These are phyloP conservation scores for Siderastrea siderea DNA, from an alignment of 92 coral and sea anemone species.

Conservation along the genomic window DNA sequence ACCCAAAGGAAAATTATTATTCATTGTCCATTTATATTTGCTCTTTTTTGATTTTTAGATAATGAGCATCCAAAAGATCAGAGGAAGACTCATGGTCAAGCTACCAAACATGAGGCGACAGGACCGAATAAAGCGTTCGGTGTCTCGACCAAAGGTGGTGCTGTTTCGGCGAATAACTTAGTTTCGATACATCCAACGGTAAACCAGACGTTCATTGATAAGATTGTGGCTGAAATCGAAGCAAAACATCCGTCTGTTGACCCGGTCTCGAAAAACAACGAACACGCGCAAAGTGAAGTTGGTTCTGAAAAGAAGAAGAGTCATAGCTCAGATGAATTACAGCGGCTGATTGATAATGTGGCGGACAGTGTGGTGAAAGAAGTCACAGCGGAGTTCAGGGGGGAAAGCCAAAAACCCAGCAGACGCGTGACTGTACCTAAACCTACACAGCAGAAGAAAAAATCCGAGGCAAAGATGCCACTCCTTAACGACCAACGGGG, in stretches of 20 bases:
- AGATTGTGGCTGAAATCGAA: constrained; percentile 37
- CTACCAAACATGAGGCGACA: background rate
- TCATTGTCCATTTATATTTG: background rate
- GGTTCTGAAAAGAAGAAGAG: background rate
- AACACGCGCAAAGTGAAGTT: background rate
- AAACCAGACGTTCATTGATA: constrained; percentile 46
- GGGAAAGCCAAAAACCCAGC: background rate
- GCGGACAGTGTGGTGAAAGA: constrained; percentile 48
- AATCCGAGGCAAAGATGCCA: background rate
- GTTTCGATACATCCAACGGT: constrained; percentile 26
- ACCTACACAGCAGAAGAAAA: background rate
- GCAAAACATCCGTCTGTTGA: constrained; percentile 16
- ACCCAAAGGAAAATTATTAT: background rate
- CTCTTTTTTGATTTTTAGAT: background rate
- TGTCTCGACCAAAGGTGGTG: background rate
- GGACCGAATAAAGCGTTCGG: background rate
- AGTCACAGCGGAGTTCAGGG: constrained; percentile 24
- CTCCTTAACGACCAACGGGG: background rate
- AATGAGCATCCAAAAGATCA: background rate
- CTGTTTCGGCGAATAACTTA: constrained; percentile 9
- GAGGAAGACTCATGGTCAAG: background rate
- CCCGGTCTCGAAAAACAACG: background rate
- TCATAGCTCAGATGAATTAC: background rate
- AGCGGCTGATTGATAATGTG: constrained; percentile 42
- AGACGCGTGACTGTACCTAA: constrained; percentile 37